Conservation (phyloP, 2,888 invertebrate genomes). For the Polydrusus cervinus region DNA sequence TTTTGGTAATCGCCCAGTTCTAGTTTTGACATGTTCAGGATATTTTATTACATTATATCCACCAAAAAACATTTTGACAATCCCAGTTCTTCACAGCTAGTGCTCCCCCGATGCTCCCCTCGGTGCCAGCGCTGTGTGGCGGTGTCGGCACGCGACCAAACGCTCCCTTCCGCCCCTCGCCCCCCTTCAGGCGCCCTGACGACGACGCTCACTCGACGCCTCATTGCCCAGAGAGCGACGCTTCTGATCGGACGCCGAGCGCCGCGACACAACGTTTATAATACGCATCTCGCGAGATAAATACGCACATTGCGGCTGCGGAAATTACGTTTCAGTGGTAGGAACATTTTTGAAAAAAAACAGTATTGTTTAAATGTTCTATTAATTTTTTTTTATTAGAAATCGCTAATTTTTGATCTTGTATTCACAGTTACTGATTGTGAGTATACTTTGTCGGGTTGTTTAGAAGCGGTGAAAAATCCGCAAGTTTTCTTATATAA, state of each 20-base stretch:
- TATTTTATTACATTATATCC: too few relatives aligned
- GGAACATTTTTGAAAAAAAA: constrained; percentile 3
- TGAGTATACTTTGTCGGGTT: too few relatives aligned
- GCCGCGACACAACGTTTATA: constrained; percentile 28
- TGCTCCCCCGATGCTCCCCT: constrained; percentile 27
- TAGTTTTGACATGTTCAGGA: too few relatives aligned
- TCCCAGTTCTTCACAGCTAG: constrained; percentile 41
- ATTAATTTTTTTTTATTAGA: background rate
- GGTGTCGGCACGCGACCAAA: constrained; percentile 71
- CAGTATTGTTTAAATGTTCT: background rate
- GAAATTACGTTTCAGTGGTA: background rate
- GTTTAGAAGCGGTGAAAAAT: constrained; percentile 2
- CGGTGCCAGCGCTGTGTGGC: constrained; percentile 47
- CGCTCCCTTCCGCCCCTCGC: constrained; percentile 63
- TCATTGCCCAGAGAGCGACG: constrained; percentile 58
- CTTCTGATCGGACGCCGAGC: constrained; percentile 43
- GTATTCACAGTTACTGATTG: background rate
- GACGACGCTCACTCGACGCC: constrained; percentile 68
- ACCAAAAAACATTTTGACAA: constrained; percentile 63
- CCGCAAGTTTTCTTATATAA: constrained; percentile 3
- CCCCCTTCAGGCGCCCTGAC: constrained; percentile 61
- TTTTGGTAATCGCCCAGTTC: too few relatives aligned
- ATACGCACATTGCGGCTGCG: constrained; percentile 10
- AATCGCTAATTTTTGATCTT: background rate
- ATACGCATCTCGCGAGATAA: constrained; percentile 28